A percentile compares a stretch with the other conserved stretches of the same genome.
phyloP scores from a whole-genome alignment of 2,113 vertebrate species.

The Noctilio leporinus region DNA sequence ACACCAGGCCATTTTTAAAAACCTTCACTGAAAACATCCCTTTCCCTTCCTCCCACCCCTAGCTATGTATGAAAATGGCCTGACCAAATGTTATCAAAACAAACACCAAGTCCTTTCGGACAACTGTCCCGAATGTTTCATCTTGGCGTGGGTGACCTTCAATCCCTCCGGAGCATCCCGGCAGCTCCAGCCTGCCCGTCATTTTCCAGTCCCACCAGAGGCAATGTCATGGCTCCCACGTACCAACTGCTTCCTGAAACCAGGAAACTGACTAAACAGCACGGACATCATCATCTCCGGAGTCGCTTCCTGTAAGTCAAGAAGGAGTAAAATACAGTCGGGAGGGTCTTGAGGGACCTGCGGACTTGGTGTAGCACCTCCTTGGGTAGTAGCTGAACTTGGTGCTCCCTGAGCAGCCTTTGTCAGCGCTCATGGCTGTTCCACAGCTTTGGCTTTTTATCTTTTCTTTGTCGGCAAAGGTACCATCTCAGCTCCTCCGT shows the following conservation, averaged over 20 bases:
- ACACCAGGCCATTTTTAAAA: background rate
- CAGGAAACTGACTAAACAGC: background rate
- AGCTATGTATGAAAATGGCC: background rate
- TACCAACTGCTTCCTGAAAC: background rate
- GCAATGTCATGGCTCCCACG: background rate
- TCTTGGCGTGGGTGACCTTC: background rate
- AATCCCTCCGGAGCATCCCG: background rate
- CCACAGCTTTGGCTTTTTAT: background rate
- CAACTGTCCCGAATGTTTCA: background rate
- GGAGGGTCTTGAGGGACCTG: background rate
- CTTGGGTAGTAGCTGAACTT: background rate
- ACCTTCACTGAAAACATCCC: background rate
- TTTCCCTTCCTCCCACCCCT: background rate
- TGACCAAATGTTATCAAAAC: background rate
- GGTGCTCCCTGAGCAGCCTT: background rate
- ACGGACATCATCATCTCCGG: background rate
- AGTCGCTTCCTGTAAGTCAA: background rate
- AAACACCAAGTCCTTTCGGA: background rate
- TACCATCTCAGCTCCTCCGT: conserved; percentile 86
- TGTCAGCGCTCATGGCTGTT: background rate
- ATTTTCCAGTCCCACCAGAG: background rate
- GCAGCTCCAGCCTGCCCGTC: background rate
- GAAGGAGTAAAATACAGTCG: background rate
- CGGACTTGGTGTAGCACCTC: background rate
- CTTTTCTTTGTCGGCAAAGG: background rate